phyloP scores from a whole-genome alignment of 2,113 vertebrate genomes.

The Heterocephalus glaber region DNA sequence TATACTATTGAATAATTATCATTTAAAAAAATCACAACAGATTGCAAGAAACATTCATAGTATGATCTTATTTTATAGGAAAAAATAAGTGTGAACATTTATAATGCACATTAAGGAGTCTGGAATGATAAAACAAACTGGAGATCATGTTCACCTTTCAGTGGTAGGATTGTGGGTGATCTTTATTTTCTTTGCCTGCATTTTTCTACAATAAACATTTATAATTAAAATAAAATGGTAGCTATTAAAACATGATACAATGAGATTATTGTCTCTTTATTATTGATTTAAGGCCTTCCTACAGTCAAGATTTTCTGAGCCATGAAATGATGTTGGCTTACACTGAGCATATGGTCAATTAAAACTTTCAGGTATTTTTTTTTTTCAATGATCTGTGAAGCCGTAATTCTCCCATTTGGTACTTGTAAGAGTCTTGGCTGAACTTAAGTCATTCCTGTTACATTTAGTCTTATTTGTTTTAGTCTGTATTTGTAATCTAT shows the following conservation, averaged over 20 bases:
- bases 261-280: constrained; percentile 10
- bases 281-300: constrained; percentile 7
- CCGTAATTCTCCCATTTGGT: not conserved
- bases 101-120: not conserved
- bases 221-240: constrained; percentile 2
- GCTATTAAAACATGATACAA: constrained; percentile 29
- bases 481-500: not conserved
- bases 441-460: constrained; percentile 18
- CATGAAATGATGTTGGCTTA: not conserved
- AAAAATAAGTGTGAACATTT: constrained; percentile 34
- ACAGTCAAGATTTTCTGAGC: constrained; percentile 30
- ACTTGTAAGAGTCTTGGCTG: constrained; percentile 5
- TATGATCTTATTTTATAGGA: not conserved
- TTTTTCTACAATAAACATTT: not conserved
- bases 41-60: constrained; percentile 10
- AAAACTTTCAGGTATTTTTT: not conserved
- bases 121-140: constrained; percentile 20
- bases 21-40: not conserved
- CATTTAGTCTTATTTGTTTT: constrained; percentile 15
- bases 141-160: constrained; percentile 30
- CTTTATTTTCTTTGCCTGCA: constrained; percentile 4
- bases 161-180: not conserved
- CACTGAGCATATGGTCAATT: not conserved
- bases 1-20: not conserved
- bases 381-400: not conserved